Evolutionary conservation across 2,113 vertebrate species (phyloP).

Genomic region (Festucalex cinctus): DNA sequence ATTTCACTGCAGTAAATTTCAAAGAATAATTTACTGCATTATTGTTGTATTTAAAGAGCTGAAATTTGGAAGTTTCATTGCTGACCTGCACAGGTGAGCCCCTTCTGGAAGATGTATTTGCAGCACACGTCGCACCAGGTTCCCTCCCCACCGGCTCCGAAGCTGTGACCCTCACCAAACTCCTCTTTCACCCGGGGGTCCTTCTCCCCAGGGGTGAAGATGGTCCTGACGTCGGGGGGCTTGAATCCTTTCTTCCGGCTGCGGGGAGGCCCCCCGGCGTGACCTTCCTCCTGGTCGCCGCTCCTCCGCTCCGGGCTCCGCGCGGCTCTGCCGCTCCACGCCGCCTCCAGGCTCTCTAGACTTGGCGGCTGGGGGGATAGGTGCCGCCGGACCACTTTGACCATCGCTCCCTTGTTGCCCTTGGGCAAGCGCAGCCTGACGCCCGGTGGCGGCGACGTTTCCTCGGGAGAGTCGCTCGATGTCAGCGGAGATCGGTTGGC

Average conservation of each 20-base stretch:
- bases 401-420: constrained; percentile 48
- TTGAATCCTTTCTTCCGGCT: constrained; percentile 63
- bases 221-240: constrained; percentile 75
- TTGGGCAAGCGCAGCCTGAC: constrained; percentile 57
- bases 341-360: constrained; percentile 70
- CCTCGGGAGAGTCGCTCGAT: constrained; percentile 7
- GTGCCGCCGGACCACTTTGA: constrained; percentile 44
- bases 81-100: constrained; percentile 72
- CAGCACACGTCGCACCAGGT: constrained; percentile 76
- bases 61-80: background rate
- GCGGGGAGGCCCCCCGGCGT: constrained; percentile 38
- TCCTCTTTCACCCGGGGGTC: constrained; percentile 70
- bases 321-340: constrained; percentile 27
- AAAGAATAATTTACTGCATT: too few relatives aligned
- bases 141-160: constrained; percentile 34
- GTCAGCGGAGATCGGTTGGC: constrained; percentile 3
- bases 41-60: too few relatives aligned
- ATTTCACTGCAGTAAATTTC: too few relatives aligned
- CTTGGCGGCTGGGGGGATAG: constrained; percentile 66
- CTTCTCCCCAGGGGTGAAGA: constrained; percentile 60
- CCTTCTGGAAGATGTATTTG: constrained; percentile 51
- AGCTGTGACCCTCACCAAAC: constrained; percentile 71
- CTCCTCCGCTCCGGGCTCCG: constrained; percentile 4
- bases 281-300: constrained; percentile 20
- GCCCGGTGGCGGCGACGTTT: constrained; percentile 43